phyloP scores from a whole-genome alignment of 1,140 invertebrate species.

The Drosophila kikkawai region DNA sequence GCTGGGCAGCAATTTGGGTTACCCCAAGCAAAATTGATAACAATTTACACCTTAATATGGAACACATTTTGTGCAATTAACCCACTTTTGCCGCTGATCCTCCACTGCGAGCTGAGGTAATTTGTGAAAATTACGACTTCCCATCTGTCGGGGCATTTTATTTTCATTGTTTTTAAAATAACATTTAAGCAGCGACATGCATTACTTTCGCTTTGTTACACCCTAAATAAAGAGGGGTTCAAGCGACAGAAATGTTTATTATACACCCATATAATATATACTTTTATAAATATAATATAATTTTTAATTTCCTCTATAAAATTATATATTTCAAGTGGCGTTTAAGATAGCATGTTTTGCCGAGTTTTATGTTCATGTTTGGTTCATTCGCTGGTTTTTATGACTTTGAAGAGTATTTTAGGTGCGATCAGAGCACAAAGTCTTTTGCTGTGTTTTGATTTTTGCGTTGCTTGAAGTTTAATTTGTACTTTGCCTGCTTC shows the following conservation, averaged over 20 bases:
- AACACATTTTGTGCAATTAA: constrained; percentile 60
- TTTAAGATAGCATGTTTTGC: not conserved
- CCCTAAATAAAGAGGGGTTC: constrained; percentile 12
- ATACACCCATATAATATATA: not conserved
- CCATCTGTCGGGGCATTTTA: constrained; percentile 66
- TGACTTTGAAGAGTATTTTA: not conserved
- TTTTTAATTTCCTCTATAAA: not conserved
- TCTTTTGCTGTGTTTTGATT: constrained; percentile 24
- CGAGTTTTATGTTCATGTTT: not conserved
- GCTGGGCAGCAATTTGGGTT: constrained; percentile 39
- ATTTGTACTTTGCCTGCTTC: constrained; percentile 39
- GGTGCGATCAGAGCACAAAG: not conserved
- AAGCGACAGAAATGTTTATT: not conserved
- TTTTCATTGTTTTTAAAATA: constrained; percentile 42
- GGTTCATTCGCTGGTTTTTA: not conserved
- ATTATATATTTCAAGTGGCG: not conserved
- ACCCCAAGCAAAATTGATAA: constrained; percentile 61
- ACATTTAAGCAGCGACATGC: constrained; percentile 39
- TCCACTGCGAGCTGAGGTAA: constrained; percentile 48
- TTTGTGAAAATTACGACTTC: constrained; percentile 67
- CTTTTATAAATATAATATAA: not conserved
- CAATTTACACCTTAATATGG: constrained; percentile 76
- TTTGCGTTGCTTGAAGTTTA: constrained; percentile 36
- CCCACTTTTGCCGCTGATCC: constrained; percentile 46
- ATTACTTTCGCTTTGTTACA: constrained; percentile 46